Percentiles rank a stretch among this genome's conserved stretches.
These are phyloP conservation scores for Cervus canadensis DNA, from an alignment of 2,113 vertebrate species.

Conservation along the genomic window DNA sequence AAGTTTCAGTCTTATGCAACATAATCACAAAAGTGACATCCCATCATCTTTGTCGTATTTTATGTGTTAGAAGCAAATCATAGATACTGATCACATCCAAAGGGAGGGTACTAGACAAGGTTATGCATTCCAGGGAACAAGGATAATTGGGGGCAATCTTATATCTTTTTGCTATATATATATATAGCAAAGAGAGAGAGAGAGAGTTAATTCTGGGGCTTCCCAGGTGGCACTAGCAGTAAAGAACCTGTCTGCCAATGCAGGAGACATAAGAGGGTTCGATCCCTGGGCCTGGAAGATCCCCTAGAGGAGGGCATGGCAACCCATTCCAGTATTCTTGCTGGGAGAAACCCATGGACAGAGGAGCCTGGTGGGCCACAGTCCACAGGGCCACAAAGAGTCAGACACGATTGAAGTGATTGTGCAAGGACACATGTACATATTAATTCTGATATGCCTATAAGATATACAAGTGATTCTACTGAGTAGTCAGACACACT, in stretches of 20 bases:
- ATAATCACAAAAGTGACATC: not conserved
- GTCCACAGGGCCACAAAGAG: not conserved
- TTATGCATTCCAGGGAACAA: not conserved
- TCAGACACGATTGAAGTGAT: rapidly evolving
- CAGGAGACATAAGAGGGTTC: not conserved
- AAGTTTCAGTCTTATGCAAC: not conserved
- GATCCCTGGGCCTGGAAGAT: not conserved
- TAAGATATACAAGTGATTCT: not conserved
- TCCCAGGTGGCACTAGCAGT: not conserved
- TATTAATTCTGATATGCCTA: not conserved
- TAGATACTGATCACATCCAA: not conserved
- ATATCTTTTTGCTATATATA: not conserved
- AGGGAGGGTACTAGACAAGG: not conserved
- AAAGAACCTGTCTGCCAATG: not conserved
- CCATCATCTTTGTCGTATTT: not conserved
- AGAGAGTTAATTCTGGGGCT: not conserved
- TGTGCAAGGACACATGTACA: rapidly evolving
- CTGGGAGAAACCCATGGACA: not conserved
- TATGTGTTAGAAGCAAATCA: not conserved
- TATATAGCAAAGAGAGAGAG: too few relatives aligned
- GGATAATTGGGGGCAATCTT: not conserved
- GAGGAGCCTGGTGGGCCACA: not conserved
- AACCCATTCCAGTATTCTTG: not conserved
- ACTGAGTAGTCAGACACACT: not conserved
- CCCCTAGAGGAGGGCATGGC: not conserved